phyloP scores from a whole-genome alignment of 2,113 vertebrate species.

The Oreochromis niloticus region DNA sequence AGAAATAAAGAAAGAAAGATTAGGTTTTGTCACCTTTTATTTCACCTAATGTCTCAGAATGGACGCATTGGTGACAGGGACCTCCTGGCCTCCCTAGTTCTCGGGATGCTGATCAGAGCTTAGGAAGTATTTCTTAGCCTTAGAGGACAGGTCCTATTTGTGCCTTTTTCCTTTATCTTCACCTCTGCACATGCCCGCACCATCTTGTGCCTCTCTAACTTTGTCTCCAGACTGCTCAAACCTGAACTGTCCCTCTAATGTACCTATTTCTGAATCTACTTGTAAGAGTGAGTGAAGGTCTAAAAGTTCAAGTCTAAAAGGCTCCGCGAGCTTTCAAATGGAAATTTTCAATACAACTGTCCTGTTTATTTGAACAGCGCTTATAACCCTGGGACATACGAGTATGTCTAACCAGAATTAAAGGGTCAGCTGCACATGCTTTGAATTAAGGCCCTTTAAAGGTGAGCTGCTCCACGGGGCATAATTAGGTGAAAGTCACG shows the following conservation, averaged over 20 bases:
- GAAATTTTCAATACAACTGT: not conserved
- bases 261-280: not conserved
- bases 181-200: not conserved
- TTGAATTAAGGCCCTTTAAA: constrained; percentile 7
- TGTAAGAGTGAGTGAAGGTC: rapidly evolving
- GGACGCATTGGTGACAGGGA: not conserved
- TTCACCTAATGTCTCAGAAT: not conserved
- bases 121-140: not conserved
- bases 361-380: not conserved
- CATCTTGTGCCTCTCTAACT: not conserved
- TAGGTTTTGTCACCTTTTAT: not conserved
- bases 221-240: not conserved
- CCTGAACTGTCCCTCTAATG: not conserved
- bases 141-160: not conserved
- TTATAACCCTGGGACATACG: not conserved
- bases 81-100: not conserved
- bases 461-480: not conserved
- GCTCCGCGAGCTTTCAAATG: not conserved
- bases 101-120: not conserved
- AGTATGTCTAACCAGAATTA: not conserved
- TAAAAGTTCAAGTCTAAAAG: not conserved
- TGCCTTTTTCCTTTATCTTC: not conserved
- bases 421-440: not conserved
- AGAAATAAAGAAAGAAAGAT: rapidly evolving
- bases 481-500: not conserved